phyloP scores from a whole-genome alignment of 2,113 vertebrate genomes.

The Rallus limicola region DNA sequence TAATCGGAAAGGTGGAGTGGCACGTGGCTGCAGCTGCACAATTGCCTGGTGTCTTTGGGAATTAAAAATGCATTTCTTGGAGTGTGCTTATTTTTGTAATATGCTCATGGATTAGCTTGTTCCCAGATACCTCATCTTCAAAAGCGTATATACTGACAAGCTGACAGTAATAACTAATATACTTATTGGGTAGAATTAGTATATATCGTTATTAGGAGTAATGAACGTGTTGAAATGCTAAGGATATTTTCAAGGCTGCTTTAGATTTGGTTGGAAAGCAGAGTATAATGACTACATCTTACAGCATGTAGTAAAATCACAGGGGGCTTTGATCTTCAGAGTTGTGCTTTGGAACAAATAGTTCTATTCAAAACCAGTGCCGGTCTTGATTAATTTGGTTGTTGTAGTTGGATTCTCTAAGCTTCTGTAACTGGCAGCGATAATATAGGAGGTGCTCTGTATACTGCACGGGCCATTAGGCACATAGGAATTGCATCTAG shows the following conservation, averaged over 20 bases:
- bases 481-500: neutral
- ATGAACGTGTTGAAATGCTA: neutral
- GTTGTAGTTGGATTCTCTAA: neutral
- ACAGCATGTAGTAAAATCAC: neutral
- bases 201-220: conserved; percentile 24
- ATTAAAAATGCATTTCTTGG: neutral
- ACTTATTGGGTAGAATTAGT: conserved; percentile 40
- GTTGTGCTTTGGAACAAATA: neutral
- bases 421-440: neutral
- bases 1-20: neutral
- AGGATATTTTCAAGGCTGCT: neutral
- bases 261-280: neutral
- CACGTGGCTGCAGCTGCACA: neutral
- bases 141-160: neutral
- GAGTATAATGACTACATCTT: neutral
- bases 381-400: neutral
- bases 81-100: neutral
- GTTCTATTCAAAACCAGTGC: neutral
- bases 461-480: neutral
- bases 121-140: neutral
- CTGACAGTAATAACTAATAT: neutral
- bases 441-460: neutral
- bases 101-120: neutral
- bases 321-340: neutral
- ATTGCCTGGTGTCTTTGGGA: neutral